phyloP scores from a whole-genome alignment of 2,113 vertebrate genomes.

The Pseudonaja textilis region DNA sequence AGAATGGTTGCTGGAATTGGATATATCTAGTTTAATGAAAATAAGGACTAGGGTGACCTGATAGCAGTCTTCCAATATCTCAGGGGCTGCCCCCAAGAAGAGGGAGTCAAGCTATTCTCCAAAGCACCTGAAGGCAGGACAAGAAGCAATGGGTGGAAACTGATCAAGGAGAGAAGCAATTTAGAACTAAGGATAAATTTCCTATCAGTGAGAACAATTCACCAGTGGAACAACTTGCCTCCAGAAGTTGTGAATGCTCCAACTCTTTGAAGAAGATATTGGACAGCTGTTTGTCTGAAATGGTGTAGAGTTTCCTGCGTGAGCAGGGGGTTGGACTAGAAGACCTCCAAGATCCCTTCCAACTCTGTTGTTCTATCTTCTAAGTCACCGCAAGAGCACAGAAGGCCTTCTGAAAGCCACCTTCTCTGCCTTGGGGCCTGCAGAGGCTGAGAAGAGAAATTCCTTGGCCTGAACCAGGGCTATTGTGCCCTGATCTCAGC shows the following conservation, averaged over 20 bases:
- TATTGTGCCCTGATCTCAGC: conserved; percentile 47
- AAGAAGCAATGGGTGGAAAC: no score
- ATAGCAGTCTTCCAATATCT: no score
- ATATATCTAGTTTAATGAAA: no score
- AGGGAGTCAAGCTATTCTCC: no score
- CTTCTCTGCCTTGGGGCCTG: not conserved
- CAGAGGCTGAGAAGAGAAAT: not conserved
- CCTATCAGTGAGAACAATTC: no score
- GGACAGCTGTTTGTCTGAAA: not conserved
- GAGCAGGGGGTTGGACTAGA: not conserved
- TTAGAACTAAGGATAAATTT: no score
- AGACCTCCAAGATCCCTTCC: not conserved
- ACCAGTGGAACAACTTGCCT: no score
- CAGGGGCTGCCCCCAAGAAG: no score
- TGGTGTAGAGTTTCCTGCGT: not conserved
- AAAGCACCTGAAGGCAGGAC: no score
- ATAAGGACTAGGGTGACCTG: no score
- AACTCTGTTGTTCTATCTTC: not conserved
- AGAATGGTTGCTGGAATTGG: no score
- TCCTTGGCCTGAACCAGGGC: conserved; percentile 21
- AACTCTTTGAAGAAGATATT: not conserved
- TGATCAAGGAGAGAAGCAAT: no score
- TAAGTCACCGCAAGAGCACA: not conserved
- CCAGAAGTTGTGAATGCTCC: not conserved
- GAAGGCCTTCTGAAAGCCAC: not conserved